These are phyloP conservation scores for Phenganax subtilis DNA, from an alignment of 92 coral and sea anemone species.

Conservation along the genomic window DNA sequence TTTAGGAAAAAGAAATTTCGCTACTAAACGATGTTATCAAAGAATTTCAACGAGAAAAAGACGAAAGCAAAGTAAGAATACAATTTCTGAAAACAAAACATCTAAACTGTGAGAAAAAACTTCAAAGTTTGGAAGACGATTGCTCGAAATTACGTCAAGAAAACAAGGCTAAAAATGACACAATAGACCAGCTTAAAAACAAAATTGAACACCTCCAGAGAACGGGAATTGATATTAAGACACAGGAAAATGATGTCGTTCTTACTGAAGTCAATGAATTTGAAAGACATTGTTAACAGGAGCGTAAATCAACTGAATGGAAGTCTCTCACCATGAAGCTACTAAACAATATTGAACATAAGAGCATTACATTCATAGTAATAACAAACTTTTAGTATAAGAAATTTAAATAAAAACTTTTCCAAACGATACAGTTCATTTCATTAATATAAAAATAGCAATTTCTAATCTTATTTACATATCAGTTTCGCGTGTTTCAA, in stretches of 20 bases:
- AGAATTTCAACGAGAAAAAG: constrained; percentile 24
- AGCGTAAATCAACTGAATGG: too few relatives aligned
- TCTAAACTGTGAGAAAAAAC: neutral
- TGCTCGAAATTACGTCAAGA: neutral
- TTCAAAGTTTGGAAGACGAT: neutral
- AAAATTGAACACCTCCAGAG: constrained; percentile 15
- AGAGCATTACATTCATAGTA: neutral
- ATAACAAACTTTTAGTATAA: neutral
- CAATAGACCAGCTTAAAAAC: neutral
- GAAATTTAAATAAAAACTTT: constrained; percentile 9
- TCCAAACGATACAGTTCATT: neutral
- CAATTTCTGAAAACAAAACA: constrained; percentile 17
- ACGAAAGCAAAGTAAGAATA: neutral
- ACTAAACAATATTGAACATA: too few relatives aligned
- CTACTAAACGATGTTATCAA: constrained; percentile 24
- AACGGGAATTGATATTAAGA: neutral
- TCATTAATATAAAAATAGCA: constrained; percentile 1
- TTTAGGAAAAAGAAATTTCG: constrained; percentile 30
- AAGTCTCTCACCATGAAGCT: too few relatives aligned
- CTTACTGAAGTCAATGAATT: constrained; percentile 31
- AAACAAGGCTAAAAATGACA: constrained; percentile 13
- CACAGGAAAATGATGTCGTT: neutral
- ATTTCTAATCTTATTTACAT: constrained; percentile 25
- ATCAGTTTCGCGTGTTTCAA: neutral
- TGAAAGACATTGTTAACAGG: neutral